Evolutionary conservation across 2,888 invertebrate species (phyloP).

Genomic region (Melangyna quadrimaculata): DNA sequence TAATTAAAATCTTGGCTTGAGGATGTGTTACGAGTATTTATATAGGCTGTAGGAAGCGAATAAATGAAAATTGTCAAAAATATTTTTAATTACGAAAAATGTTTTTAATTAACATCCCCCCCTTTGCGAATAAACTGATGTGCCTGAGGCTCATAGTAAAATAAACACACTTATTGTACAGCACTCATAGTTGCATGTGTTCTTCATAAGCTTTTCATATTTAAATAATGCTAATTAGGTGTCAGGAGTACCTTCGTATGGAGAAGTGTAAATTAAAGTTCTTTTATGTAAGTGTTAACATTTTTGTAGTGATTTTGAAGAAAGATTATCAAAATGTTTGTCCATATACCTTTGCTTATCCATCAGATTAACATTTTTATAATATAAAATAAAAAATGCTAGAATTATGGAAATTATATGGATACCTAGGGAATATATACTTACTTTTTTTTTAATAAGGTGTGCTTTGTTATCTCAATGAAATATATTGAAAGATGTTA

Average conservation of each 20-base stretch:
- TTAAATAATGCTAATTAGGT: constrained; percentile 7
- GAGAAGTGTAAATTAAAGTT: not conserved
- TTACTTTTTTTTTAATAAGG: not conserved
- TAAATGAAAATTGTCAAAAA: not conserved
- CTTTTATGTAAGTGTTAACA: not conserved
- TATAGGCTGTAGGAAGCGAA: too few relatives aligned
- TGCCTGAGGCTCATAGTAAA: not conserved
- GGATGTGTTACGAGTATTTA: too few relatives aligned
- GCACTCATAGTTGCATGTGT: not conserved
- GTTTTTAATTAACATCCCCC: constrained; percentile 4
- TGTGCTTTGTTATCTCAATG: not conserved
- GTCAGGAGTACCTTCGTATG: not conserved
- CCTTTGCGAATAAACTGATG: not conserved
- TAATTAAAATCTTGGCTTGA: constrained; percentile 31
- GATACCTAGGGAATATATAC: too few relatives aligned
- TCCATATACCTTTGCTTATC: not conserved
- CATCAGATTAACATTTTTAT: not conserved
- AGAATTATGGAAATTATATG: constrained; percentile 6
- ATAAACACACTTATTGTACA: not conserved
- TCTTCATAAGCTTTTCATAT: not conserved
- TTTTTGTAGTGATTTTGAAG: not conserved
- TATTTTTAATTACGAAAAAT: constrained; percentile 5
- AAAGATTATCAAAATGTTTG: constrained; percentile 9
- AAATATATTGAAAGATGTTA: not conserved
- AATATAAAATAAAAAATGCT: not conserved